Base-by-base conservation (phyloP, 92 coral and sea anemone species). In the Anthopleura xanthogrammica region DNA sequence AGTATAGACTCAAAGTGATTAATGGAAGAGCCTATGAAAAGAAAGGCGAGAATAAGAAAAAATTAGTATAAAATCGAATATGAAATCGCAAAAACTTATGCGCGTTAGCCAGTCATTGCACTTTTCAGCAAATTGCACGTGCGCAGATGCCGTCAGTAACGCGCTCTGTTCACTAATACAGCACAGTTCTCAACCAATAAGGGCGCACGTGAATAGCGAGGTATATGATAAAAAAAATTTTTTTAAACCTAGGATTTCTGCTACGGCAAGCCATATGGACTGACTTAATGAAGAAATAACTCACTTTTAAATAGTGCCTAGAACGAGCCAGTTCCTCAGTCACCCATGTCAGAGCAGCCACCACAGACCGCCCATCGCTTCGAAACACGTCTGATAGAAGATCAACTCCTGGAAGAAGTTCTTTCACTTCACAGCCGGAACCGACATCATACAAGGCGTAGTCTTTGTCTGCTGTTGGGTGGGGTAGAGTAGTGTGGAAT, bases 381-480 rank as follows among this genome's bases (percentile, higher is more conserved):
- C 99, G 89, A 79, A 96, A 96, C 70, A 91, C 90, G 65, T 96
- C 98, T 48, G 99, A 94, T 78, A 96, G 87, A 4, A 96, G 91
- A 77, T 96, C 97, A 16, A 96, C 85, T 17, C 99, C 97, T 16
- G 99, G 99, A 52, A 96, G 79, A 76, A 96, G 87, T 79, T 89
- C 90, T 23, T 87, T 85, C 57, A 93, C 92, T 60, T 92, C 94
- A 76, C 81, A 85, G 46, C 95, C 98, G 73, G 70, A 41, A 24
- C 98, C 99, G 40, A 96, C 89, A 68, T 96, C 99, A 82, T 96
- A 96, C 73, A 96, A 86, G 42, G 98, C 99, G 77, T 90, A 96
- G 71, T 96, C 99, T 80, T 91, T 90, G 83, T 90, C 92, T 17
- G 97, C 95, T 7, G 91, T 86, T 41, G 99, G 99, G 89, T 96